These are phyloP conservation scores for Hippocampus mohnikei DNA, from an alignment of 2,113 vertebrate species.

Conservation along the genomic window DNA sequence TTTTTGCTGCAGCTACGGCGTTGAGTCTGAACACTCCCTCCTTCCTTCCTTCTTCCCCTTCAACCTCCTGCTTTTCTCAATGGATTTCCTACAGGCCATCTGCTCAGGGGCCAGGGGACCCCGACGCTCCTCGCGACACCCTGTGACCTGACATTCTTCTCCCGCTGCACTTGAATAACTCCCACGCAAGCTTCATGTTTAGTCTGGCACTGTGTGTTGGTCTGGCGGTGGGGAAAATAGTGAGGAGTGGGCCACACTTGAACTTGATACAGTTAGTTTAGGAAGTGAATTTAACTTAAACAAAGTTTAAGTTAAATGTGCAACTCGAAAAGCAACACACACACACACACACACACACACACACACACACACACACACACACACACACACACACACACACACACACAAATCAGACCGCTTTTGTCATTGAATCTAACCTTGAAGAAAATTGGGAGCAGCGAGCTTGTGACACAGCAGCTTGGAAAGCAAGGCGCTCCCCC, in stretches of 20 bases:
- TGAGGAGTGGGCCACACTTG: slow-evolving; percentile 42
- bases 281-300: neutral
- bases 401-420: neutral
- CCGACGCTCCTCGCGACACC: slow-evolving; percentile 38
- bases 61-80: slow-evolving; percentile 46
- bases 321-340: slow-evolving; percentile 21
- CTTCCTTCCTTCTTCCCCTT: slow-evolving; percentile 43
- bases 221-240: slow-evolving; percentile 23
- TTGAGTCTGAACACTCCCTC: slow-evolving; percentile 41
- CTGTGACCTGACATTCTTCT: slow-evolving; percentile 67
- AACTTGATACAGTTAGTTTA: slow-evolving; percentile 8
- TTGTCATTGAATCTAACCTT: slow-evolving; percentile 38
- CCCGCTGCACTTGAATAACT: slow-evolving; percentile 41
- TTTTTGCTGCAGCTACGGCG: slow-evolving; percentile 41
- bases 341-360: neutral
- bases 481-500: slow-evolving; percentile 13
- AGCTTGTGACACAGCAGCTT: slow-evolving; percentile 36
- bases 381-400: neutral
- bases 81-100: slow-evolving; percentile 61
- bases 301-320: slow-evolving; percentile 11
- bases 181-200: slow-evolving; percentile 55
- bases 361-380: no score
- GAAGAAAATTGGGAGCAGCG: slow-evolving; percentile 19
- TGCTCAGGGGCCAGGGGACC: slow-evolving; percentile 55
- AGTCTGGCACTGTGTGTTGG: slow-evolving; percentile 53